These are phyloP conservation scores for Colletes latitarsis DNA, from an alignment of 1,140 invertebrate species.

Conservation along the genomic window DNA sequence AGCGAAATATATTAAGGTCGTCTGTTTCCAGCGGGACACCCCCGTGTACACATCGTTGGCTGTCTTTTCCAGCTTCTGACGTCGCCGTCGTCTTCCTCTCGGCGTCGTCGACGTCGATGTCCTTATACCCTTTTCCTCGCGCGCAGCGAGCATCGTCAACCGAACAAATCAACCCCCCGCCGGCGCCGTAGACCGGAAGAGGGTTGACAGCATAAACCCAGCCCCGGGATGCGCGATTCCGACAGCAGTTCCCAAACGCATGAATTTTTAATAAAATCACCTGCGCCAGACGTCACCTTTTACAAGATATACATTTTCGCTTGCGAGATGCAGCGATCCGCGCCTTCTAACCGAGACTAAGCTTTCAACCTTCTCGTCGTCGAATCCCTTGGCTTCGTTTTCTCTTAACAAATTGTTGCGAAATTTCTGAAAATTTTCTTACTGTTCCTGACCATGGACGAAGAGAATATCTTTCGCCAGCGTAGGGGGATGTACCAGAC, in stretches of 20 bases:
- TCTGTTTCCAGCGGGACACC: no score
- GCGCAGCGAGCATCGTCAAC: constrained; percentile 29
- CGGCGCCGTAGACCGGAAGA: constrained; percentile 51
- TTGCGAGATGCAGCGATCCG: not conserved
- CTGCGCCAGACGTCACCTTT: constrained; percentile 44
- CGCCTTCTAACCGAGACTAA: constrained; percentile 16
- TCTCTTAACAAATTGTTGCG: constrained; percentile 8
- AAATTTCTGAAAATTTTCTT: not conserved
- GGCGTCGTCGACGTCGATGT: constrained; percentile 28
- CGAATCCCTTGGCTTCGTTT: constrained; percentile 14
- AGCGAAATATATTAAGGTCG: no score
- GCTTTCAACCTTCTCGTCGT: not conserved
- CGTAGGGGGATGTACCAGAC: constrained; percentile 6
- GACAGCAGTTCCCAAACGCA: constrained; percentile 62
- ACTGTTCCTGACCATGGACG: no score
- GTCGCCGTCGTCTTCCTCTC: constrained; percentile 16
- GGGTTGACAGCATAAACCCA: constrained; percentile 66
- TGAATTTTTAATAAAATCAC: constrained; percentile 74
- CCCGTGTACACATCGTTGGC: not conserved
- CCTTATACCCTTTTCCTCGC: constrained; percentile 26
- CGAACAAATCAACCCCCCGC: constrained; percentile 44
- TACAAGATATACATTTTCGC: not conserved
- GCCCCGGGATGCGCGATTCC: constrained; percentile 50
- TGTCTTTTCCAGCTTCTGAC: not conserved
- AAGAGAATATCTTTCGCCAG: not conserved